phyloP scores from a whole-genome alignment of 2,113 vertebrate species.

The Leptocoma aspasia region DNA sequence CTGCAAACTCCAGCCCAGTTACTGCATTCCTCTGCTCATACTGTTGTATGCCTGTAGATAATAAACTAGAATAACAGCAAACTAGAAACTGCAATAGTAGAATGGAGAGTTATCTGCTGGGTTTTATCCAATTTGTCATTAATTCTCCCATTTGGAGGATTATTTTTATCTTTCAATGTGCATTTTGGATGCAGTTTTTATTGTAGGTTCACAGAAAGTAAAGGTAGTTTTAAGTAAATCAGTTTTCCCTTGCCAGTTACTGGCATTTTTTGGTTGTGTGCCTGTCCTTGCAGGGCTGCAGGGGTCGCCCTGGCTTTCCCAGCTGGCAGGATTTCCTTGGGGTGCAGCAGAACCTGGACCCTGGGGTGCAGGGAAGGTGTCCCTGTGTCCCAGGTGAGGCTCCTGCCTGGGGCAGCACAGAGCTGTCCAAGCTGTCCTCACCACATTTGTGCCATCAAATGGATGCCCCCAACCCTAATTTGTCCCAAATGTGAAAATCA shows the following conservation, averaged over 20 bases:
- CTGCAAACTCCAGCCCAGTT: background rate
- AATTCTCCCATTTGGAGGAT: background rate
- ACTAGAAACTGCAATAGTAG: background rate
- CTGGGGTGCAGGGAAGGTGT: too few species aligned
- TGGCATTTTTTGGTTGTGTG: background rate
- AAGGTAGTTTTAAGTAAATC: background rate
- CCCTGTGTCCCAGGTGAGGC: background rate
- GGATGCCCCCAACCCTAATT: too few species aligned
- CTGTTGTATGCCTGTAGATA: background rate
- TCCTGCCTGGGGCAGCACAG: background rate
- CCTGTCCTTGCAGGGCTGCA: background rate
- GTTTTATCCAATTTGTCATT: background rate
- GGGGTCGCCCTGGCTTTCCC: background rate
- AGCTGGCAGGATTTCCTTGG: background rate
- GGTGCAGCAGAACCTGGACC: background rate
- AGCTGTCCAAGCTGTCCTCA: too few species aligned
- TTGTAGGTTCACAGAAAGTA: background rate
- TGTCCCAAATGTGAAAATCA: background rate
- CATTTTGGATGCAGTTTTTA: background rate
- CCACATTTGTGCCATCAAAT: too few species aligned
- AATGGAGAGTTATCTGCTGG: background rate
- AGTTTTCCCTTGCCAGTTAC: background rate
- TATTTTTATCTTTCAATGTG: background rate
- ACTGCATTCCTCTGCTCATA: background rate
- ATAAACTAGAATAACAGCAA: background rate